A percentile compares a stretch with the other conserved stretches of the same genome.
Evolutionary conservation across 2,888 invertebrate genomes (phyloP).

Genomic region (Tipula helvola): DNA sequence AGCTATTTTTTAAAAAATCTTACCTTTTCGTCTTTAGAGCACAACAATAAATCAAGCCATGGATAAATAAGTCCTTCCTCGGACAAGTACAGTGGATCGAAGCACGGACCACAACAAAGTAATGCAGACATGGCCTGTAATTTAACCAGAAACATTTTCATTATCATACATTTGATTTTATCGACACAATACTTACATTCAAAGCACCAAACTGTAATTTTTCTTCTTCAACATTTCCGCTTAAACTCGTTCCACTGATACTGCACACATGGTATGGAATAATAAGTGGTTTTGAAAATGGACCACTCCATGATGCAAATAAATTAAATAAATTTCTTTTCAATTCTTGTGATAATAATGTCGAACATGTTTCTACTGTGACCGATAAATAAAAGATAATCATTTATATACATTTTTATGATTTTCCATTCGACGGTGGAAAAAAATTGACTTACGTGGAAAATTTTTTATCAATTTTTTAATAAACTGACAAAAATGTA

Average conservation of each 20-base stretch:
- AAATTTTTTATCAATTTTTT: conserved; percentile 89
- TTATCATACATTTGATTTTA: not conserved
- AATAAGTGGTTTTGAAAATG: conserved; percentile 61
- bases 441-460: conserved; percentile 52
- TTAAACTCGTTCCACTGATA: not conserved
- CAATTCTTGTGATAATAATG: conserved; percentile 74
- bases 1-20: conserved; percentile 14
- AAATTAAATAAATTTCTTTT: conserved; percentile 79
- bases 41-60: conserved; percentile 85
- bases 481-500: conserved; percentile 90
- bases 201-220: conserved; percentile 50
- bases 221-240: conserved; percentile 38
- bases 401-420: not conserved
- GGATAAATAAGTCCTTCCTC: conserved; percentile 90
- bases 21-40: conserved; percentile 77
- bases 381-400: conserved; percentile 18
- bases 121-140: conserved; percentile 88
- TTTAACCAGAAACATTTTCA: not conserved
- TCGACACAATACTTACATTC: conserved; percentile 31
- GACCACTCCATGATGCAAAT: conserved; percentile 90
- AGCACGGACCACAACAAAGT: conserved; percentile 91
- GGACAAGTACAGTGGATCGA: conserved; percentile 68
- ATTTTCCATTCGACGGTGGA: conserved; percentile 9
- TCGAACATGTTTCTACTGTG: conserved; percentile 75
- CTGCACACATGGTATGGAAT: conserved; percentile 34